Evolutionary conservation across 2,888 invertebrate species (phyloP).

Genomic region (Cylindroiulus punctatus): DNA sequence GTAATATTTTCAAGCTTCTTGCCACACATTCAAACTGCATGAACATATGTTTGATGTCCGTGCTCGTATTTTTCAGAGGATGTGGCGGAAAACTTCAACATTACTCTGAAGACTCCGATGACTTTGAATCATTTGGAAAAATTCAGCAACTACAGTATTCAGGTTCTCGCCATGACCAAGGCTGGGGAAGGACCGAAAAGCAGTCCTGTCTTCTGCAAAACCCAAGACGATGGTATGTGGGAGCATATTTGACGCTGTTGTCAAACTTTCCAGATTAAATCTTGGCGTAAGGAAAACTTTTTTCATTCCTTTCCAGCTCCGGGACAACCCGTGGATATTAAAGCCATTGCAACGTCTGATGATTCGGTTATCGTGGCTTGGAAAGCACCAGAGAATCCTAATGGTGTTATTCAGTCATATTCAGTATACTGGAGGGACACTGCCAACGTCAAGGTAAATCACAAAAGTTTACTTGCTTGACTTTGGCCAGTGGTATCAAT

Average conservation of each 20-base stretch:
- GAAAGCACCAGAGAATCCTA: slow-evolving; percentile 91
- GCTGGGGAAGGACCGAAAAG: slow-evolving; percentile 95
- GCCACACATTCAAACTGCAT: neutral
- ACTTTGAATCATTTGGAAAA: slow-evolving; percentile 86
- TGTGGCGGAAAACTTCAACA: slow-evolving; percentile 48
- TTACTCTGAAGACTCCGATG: slow-evolving; percentile 49
- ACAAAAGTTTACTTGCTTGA: neutral
- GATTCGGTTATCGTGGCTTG: slow-evolving; percentile 93
- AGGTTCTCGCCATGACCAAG: slow-evolving; percentile 92
- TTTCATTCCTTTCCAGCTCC: slow-evolving; percentile 74
- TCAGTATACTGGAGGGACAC: slow-evolving; percentile 79
- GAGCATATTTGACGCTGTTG: too few species aligned
- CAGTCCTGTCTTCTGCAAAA: slow-evolving; percentile 88
- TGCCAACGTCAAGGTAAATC: slow-evolving; percentile 61
- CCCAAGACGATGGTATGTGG: slow-evolving; percentile 92
- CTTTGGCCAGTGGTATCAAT: too few species aligned
- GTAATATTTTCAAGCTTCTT: slow-evolving; percentile 3
- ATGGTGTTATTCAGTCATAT: slow-evolving; percentile 92
- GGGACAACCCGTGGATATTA: slow-evolving; percentile 90
- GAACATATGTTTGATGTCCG: slow-evolving; percentile 10
- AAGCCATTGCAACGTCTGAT: slow-evolving; percentile 89
- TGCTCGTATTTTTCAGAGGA: slow-evolving; percentile 50
- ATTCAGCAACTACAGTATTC: slow-evolving; percentile 96
- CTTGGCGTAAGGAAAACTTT: neutral
- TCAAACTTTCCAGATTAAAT: neutral